A percentile compares a stretch with the other conserved stretches of the same genome.
These are phyloP conservation scores for Orthonevra nobilis DNA, from an alignment of 2,888 invertebrate species.

Conservation along the genomic window DNA sequence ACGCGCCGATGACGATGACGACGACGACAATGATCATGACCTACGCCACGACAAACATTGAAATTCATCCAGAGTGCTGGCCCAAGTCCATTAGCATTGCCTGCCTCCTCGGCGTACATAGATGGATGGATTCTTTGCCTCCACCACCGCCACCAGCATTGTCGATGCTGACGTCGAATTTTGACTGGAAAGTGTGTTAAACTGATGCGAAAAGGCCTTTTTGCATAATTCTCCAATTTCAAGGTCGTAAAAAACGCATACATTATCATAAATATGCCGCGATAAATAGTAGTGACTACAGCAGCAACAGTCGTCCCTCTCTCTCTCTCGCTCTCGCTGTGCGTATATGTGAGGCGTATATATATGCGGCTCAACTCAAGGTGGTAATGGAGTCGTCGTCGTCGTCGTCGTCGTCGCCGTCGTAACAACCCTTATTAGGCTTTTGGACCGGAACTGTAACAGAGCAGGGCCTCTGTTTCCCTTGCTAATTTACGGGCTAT, in stretches of 20 bases:
- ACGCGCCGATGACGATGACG: too few species aligned
- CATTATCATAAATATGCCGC: conserved; percentile 67
- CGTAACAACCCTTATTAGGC: conserved; percentile 66
- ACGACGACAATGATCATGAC: conserved; percentile 55
- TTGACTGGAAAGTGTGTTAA: conserved; percentile 63
- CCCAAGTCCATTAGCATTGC: conserved; percentile 63
- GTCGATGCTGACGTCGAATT: conserved; percentile 47
- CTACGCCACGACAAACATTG: conserved; percentile 60
- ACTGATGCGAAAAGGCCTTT: conserved; percentile 68
- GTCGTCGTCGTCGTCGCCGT: too few species aligned
- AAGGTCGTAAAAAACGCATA: conserved; percentile 70
- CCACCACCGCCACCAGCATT: conserved; percentile 8
- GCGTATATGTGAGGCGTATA: conserved; percentile 5
- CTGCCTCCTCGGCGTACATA: conserved; percentile 36
- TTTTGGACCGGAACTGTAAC: conserved; percentile 24
- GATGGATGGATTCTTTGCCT: conserved; percentile 55
- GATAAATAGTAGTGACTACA: too few species aligned
- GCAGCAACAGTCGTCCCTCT: too few species aligned
- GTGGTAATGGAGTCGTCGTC: conserved; percentile 67
- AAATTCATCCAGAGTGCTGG: conserved; percentile 65
- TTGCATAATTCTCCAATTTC: conserved; percentile 70
- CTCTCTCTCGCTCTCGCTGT: too few species aligned
- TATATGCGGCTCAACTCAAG: conserved; percentile 10
- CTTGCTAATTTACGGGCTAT: conserved; percentile 60
- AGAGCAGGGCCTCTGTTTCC: conserved; percentile 8